Conservation (phyloP, 2,797 vertebrate genomes). For the Amblyopsis hoosieri region DNA sequence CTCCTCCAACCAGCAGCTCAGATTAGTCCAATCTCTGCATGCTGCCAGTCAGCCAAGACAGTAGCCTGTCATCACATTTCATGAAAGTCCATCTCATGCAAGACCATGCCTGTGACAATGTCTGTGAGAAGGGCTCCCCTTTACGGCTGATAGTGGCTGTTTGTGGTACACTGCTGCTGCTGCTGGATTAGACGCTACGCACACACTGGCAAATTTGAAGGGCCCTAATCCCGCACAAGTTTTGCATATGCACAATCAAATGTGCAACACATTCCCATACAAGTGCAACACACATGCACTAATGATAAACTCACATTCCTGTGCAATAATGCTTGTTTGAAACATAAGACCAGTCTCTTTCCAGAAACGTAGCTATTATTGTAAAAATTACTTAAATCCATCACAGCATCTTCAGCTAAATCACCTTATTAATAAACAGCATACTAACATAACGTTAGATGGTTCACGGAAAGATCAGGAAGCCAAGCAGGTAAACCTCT, state of each 20-base stretch:
- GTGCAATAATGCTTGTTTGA: no score
- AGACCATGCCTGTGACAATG: conserved; percentile 71
- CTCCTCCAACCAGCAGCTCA: conserved; percentile 75
- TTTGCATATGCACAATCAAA: conserved; percentile 23
- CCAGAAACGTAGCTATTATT: no score
- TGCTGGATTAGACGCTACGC: conserved; percentile 68
- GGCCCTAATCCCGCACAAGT: no score
- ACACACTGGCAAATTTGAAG: no score
- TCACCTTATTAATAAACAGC: no score
- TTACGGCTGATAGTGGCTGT: conserved; percentile 43
- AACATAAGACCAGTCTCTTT: no score
- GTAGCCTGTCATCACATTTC: conserved; percentile 75
- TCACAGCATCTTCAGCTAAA: no score
- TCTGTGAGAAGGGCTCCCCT: conserved; percentile 60
- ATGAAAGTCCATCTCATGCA: conserved; percentile 67
- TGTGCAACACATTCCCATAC: conserved; percentile 38
- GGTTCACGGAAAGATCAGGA: conserved; percentile 14
- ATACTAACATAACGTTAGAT: no score
- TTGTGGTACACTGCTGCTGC: conserved; percentile 46
- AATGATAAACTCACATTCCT: no score
- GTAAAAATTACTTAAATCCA: no score
- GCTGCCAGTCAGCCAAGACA: conserved; percentile 73
- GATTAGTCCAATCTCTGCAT: conserved; percentile 80
- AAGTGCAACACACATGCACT: no score
- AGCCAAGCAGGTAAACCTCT: conserved; percentile 11